Percentiles rank a stretch among this genome's conserved stretches.
Evolutionary conservation across 2,113 vertebrate genomes (phyloP).

Genomic region (Marmota flaviventris): DNA sequence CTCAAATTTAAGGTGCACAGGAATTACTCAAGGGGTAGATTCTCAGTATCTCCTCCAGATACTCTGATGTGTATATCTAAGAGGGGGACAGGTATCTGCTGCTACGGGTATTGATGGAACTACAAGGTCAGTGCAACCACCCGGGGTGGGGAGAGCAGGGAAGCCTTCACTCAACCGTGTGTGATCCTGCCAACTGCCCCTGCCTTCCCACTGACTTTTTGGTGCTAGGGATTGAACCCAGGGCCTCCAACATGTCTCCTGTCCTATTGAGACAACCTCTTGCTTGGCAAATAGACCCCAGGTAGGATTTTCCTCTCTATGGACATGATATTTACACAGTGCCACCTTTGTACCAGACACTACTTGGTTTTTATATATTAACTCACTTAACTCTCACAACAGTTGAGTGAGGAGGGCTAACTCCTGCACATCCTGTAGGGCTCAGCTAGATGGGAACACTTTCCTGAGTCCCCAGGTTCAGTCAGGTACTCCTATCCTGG

Average conservation of each 20-base stretch:
- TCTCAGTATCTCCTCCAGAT: slow-evolving; percentile 15
- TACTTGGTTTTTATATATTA: background rate
- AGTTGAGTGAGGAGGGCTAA: background rate
- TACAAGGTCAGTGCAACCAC: background rate
- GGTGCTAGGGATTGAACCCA: background rate
- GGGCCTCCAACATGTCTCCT: background rate
- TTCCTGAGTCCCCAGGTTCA: background rate
- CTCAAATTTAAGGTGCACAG: background rate
- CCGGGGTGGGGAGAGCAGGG: background rate
- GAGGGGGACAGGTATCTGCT: background rate
- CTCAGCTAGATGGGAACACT: background rate
- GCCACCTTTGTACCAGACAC: background rate
- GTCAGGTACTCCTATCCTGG: background rate
- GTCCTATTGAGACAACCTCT: background rate
- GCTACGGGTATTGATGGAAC: background rate
- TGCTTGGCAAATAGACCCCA: background rate
- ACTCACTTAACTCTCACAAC: background rate
- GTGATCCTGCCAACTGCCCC: background rate
- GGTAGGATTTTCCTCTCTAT: background rate
- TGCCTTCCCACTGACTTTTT: background rate
- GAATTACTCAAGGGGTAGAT: background rate
- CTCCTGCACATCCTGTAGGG: background rate
- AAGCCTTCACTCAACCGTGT: background rate
- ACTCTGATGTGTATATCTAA: background rate
- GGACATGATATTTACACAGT: background rate